Base-by-base conservation (phyloP, 2,888 invertebrate genomes). In the Oxytorus armatus region DNA sequence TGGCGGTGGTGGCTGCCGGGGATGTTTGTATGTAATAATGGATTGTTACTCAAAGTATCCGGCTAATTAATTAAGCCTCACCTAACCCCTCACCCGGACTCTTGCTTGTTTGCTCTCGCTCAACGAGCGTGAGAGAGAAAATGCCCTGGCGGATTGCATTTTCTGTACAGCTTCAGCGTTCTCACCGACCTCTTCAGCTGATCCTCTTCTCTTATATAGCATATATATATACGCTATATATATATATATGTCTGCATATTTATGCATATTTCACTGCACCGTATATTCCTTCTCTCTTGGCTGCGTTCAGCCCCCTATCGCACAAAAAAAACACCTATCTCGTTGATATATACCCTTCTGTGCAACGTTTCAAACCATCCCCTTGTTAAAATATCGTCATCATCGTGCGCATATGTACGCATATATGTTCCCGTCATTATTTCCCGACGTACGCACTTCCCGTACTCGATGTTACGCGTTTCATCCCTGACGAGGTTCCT, bases 41-140 rank as follows among this genome's bases (percentile, higher is more conserved):
- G 91, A 91, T 92, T 91, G 91, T 92, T 92, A 90, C 90, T 90
- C 90, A 90, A 90, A 92, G 91, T 91, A 91, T 91, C 91, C 88
- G 90, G 90, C 91, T 91, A 92, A 92, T 92, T 92, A 91, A 91
- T 92, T 90, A 91, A 91, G 90, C 91, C 88, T 87, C 89, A 78
- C 84, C 85, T 86, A 85, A 83, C 83, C 82, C 85, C 82, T 68
- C 78, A 70, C 78, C 61, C 79, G 53, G 66, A 69, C 66, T 73
- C 53, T 68, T 29, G 69, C 53, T 39, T 47, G 42, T 51, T 61
- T 69, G 73, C 36, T 75, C 47, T 59, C 10, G 39, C 78, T 81
- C 70, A 53, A 74, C 70, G 51, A 55, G 47, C n/a, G n/a, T 14
- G 10, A 44, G 42, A 42, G 42, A 36, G 14, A 11, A 25, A 23